Evolutionary conservation across 2,113 vertebrate genomes (phyloP).

Genomic region (Guaruba guarouba): DNA sequence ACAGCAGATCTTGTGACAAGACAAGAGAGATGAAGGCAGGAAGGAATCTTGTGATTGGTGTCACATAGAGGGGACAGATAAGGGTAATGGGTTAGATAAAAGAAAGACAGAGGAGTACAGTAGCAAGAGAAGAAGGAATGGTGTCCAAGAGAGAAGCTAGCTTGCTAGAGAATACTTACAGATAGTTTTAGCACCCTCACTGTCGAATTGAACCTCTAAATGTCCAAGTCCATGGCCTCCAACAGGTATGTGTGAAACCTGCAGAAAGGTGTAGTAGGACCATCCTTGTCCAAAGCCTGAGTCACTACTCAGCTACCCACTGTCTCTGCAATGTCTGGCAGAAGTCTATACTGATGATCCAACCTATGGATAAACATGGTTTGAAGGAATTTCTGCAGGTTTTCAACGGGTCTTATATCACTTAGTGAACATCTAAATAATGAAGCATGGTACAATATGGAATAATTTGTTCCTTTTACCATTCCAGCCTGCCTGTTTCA

Average conservation of each 20-base stretch:
- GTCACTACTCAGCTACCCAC: not conserved
- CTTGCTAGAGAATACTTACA: not conserved
- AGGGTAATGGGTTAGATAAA: not conserved
- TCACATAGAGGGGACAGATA: not conserved
- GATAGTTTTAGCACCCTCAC: not conserved
- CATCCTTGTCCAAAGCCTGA: not conserved
- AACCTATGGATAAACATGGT: not conserved
- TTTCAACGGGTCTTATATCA: not conserved
- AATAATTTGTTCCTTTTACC: not conserved
- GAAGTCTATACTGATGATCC: not conserved
- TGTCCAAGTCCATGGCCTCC: not conserved
- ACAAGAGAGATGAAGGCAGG: not conserved
- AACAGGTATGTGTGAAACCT: not conserved
- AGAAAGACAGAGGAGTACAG: not conserved
- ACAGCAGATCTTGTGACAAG: not conserved
- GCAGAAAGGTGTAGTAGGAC: not conserved
- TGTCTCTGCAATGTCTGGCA: not conserved
- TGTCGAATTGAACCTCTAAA: not conserved
- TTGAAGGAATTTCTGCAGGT: not conserved
- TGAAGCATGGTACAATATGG: not conserved
- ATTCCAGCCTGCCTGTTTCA: not conserved
- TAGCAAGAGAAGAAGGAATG: not conserved
- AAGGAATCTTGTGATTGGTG: not conserved
- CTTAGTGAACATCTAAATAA: not conserved
- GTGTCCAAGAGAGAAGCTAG: not conserved